A percentile compares a stretch with the other conserved stretches of the same genome.
Conservation (phyloP, 2,113 vertebrate species). For the Neolamprologus sp. region DNA sequence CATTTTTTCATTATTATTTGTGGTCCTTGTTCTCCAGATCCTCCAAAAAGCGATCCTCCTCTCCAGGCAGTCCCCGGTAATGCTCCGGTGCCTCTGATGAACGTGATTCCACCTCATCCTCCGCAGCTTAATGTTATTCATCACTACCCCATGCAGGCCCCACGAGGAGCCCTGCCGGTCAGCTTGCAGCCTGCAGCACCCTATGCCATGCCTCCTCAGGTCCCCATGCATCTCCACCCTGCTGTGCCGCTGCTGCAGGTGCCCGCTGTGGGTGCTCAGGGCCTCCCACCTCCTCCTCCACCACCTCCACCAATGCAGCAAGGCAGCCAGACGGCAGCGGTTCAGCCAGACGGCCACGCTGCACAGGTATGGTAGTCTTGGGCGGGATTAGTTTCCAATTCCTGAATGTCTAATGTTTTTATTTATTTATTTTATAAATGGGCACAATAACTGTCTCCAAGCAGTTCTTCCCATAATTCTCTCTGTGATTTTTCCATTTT, state of each 20-base stretch:
- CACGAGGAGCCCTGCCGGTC: slow-evolving; percentile 72
- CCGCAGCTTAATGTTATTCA: slow-evolving; percentile 78
- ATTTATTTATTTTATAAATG: background rate
- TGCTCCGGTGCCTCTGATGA: slow-evolving; percentile 76
- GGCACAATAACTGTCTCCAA: background rate
- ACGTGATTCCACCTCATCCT: slow-evolving; percentile 71
- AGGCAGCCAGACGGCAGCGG: slow-evolving; percentile 70
- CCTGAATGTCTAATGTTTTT: background rate
- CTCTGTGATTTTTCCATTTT: background rate
- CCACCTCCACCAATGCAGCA: slow-evolving; percentile 93
- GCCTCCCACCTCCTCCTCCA: slow-evolving; percentile 89
- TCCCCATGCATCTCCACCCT: slow-evolving; percentile 85
- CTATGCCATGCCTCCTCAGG: slow-evolving; percentile 78
- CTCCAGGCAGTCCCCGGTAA: slow-evolving; percentile 75
- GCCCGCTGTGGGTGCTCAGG: slow-evolving; percentile 81
- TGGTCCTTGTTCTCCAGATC: slow-evolving; percentile 70
- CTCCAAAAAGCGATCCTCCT: slow-evolving; percentile 76
- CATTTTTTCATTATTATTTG: background rate
- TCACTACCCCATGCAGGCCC: slow-evolving; percentile 71
- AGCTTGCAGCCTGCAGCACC: slow-evolving; percentile 77
- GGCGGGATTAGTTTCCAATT: background rate
- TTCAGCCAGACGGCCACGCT: slow-evolving; percentile 78
- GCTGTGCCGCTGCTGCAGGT: slow-evolving; percentile 84
- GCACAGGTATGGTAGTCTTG: slow-evolving; percentile 73
- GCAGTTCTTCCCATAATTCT: background rate